Evolutionary conservation across 2,797 vertebrate genomes (phyloP), one percentile per base, ranked within the genome.

Genomic region (Onychomys arenicola): DNA sequence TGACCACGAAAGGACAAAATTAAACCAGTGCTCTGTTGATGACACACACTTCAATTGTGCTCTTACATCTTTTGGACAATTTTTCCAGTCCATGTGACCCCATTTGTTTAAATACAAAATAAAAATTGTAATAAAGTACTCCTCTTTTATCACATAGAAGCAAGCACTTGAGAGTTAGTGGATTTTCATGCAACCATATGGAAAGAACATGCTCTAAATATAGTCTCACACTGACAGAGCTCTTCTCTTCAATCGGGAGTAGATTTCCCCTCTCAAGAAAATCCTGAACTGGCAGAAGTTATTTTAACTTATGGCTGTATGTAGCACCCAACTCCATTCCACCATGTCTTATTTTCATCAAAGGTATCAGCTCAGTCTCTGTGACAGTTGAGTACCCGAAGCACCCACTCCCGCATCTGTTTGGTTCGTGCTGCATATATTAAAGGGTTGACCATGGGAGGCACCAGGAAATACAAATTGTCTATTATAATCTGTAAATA

Each of bases 381-480:
- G 0, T 17, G 65, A 85, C 88, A 95, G 40, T 23, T 90, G 6
- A 98, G 13, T 12, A 93, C 63, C 6, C 0, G 7, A 10, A 95
- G 40, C 0, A 97, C 59, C 88, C 77, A n/a, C 43, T 97, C 71
- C 8, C 32, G 1, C 5, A 97, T 94, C 89, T 97, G 96, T 61
- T 97, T 97, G 52, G 95, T 97, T 32, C 61, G n/a, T 10, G 89
- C 94, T 34, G 90, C 95, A 91, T 97, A 97, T 93, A 97, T 95
- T 57, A 97, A 89, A 12, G 97, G 97, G 21, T 97, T 98, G 32
- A 92, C 75, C 96, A 98, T 97, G 55, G 97, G 97, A 93, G 97
- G 97, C 55, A 97, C 71, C 23, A 98, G 81, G 40, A 98, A 98
- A 52, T 98, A 98, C 6, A 97, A 95, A 78, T 97, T 98, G 46